phyloP scores from a whole-genome alignment of 1,140 invertebrate genomes.

The Sweltsa coloradensis region DNA sequence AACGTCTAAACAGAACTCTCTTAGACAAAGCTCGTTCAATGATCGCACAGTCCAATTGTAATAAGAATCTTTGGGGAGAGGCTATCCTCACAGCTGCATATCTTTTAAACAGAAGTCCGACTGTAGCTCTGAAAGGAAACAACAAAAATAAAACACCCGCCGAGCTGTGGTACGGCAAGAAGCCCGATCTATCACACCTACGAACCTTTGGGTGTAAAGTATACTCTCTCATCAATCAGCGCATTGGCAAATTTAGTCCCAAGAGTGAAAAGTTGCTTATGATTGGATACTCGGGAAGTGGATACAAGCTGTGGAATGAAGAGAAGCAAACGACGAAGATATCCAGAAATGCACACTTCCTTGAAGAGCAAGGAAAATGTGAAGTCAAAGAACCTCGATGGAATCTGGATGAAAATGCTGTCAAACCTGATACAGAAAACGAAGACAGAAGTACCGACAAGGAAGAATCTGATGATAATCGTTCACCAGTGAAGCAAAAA shows the following conservation, averaged over 20 bases:
- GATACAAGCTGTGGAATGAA: neutral
- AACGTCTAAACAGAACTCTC: conserved; percentile 20
- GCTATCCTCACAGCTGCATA: conserved; percentile 21
- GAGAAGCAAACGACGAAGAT: neutral
- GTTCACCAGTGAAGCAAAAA: too few relatives aligned
- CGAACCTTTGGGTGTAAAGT: conserved; percentile 21
- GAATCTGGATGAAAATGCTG: neutral
- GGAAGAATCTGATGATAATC: too few relatives aligned
- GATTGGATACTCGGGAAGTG: conserved; percentile 8
- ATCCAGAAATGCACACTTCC: neutral
- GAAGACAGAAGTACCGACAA: neutral
- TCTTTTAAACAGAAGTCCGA: conserved; percentile 18
- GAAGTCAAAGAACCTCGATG: neutral
- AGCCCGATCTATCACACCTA: conserved; percentile 16
- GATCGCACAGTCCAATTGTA: conserved; percentile 4
- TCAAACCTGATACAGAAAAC: neutral
- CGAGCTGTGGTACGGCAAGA: conserved; percentile 11
- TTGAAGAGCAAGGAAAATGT: neutral
- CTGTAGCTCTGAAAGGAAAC: too few relatives aligned
- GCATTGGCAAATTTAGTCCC: conserved; percentile 12
- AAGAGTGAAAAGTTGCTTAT: conserved; percentile 12
- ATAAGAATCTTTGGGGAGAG: conserved; percentile 20
- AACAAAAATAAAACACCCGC: conserved; percentile 2
- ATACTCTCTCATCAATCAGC: conserved; percentile 16
- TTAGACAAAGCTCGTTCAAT: conserved; percentile 8